These are phyloP conservation scores for Diploscapter pachys DNA, from an alignment of 1,140 invertebrate species.

Conservation along the genomic window DNA sequence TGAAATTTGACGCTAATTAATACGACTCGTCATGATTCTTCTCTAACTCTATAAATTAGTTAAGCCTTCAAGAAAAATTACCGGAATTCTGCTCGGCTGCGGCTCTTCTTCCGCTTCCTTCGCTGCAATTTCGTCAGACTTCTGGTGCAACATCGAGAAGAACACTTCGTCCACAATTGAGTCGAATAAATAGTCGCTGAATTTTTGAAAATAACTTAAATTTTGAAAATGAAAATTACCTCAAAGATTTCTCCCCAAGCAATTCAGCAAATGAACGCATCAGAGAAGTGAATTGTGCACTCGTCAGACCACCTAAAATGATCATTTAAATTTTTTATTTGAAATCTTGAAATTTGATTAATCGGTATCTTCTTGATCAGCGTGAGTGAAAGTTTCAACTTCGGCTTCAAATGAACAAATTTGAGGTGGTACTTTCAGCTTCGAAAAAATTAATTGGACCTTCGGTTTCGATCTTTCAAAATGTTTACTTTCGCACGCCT, in stretches of 20 bases:
- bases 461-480: too few relatives aligned
- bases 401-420: too few relatives aligned
- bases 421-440: too few relatives aligned
- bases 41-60: background rate
- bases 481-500: too few relatives aligned
- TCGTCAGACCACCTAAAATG: slow-evolving; percentile 27
- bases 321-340: too few relatives aligned
- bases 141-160: slow-evolving; percentile 46
- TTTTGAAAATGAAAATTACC: slow-evolving; percentile 33
- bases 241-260: slow-evolving; percentile 33
- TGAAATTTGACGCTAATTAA: too few relatives aligned
- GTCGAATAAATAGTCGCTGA: slow-evolving; percentile 54
- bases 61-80: slow-evolving; percentile 21
- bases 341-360: too few relatives aligned
- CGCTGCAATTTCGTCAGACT: slow-evolving; percentile 37
- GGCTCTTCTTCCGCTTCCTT: slow-evolving; percentile 36
- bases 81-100: background rate
- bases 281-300: slow-evolving; percentile 35
- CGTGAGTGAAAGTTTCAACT: too few relatives aligned
- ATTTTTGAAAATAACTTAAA: slow-evolving; percentile 18
- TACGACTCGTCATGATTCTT: too few relatives aligned
- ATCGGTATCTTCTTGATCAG: too few relatives aligned
- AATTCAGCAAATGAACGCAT: slow-evolving; percentile 41
- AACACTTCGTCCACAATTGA: slow-evolving; percentile 56
- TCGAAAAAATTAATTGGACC: too few relatives aligned